phyloP scores from a whole-genome alignment of 2,888 invertebrate genomes.

The Sphaeridia pumilis region DNA sequence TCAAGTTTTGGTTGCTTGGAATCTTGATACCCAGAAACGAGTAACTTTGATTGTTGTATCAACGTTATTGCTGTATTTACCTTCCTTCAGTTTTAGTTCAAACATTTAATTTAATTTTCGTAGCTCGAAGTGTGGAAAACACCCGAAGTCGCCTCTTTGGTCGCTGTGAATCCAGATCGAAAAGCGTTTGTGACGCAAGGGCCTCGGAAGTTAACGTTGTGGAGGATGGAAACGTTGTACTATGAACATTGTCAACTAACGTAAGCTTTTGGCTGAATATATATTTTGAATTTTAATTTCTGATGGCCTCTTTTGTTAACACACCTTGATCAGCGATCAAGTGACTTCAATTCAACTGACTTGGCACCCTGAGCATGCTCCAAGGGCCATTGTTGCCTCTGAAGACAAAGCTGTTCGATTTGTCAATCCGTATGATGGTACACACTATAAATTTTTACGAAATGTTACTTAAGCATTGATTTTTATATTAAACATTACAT shows the following conservation, averaged over 20 bases:
- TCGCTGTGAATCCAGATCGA: constrained; percentile 26
- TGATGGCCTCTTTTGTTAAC: too few relatives aligned
- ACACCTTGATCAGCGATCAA: constrained; percentile 13
- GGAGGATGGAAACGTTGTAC: constrained; percentile 31
- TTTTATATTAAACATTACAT: too few relatives aligned
- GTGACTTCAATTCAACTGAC: constrained; percentile 18
- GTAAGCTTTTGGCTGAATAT: too few relatives aligned
- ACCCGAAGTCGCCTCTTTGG: constrained; percentile 28
- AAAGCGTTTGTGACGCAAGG: constrained; percentile 33
- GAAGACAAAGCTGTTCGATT: constrained; percentile 29
- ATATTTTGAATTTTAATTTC: too few relatives aligned
- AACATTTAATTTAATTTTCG: too few relatives aligned
- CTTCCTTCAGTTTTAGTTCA: too few relatives aligned
- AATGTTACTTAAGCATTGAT: too few relatives aligned
- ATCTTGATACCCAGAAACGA: constrained; percentile 20
- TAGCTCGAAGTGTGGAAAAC: constrained; percentile 26
- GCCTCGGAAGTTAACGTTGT: constrained; percentile 30
- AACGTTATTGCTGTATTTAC: neutral
- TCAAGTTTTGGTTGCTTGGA: constrained; percentile 30
- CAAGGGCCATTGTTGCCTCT: constrained; percentile 17
- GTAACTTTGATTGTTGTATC: neutral
- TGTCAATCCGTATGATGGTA: constrained; percentile 24
- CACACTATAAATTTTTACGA: too few relatives aligned
- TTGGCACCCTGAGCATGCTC: constrained; percentile 25
- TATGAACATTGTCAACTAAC: constrained; percentile 13